Base-by-base conservation (phyloP, 2,888 invertebrate species). In the Alsophila aescularia region DNA sequence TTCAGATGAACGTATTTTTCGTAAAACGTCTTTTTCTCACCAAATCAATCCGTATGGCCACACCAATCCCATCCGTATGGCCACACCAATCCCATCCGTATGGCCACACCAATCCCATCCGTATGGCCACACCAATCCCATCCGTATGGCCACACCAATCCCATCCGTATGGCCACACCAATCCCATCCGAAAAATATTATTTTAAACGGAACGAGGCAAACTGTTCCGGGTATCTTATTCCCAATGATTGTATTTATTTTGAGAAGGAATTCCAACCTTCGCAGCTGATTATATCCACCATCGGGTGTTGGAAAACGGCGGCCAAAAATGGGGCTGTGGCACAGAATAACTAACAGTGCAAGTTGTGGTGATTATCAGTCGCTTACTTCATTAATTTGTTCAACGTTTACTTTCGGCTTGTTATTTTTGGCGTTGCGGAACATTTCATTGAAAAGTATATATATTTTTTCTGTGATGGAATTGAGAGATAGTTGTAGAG, bases 151-250 rank as follows among this genome's bases (percentile, higher is more conserved):
- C 51, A 58, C 60, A 36, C 44, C 53, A 58, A 14, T 40, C 36
- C 32, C 34, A 47, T 50, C 50, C 37, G 44, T n/a, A n/a, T 58
- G 49, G 59, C 44, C 51, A 58, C 60, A 36, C 44, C 53, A 58
- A 14, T 40, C 36, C 32, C 34, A 47, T 50, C 50, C 37, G 44
- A 44, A 58, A 60, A 62, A 51, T 64, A 64, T 64, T 62, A 58
- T 62, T 60, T 54, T 50, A 64, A 56, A 32, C 52, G 56, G 65
- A 64, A 64, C 61, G 62, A 43, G 49, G 59, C 57, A 63, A 67
- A 67, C 59, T 60, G 66, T 77, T 75, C 73, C 74, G 72, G 69
- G 72, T 77, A 70, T 75, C 70, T 67, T 60, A 59, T 73, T 75
- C 54, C 70, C 52, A 40, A 55, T 62, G 58, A 67, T 71, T 60